Base-by-base conservation (phyloP, 1,140 invertebrate species). In the Musca domestica region DNA sequence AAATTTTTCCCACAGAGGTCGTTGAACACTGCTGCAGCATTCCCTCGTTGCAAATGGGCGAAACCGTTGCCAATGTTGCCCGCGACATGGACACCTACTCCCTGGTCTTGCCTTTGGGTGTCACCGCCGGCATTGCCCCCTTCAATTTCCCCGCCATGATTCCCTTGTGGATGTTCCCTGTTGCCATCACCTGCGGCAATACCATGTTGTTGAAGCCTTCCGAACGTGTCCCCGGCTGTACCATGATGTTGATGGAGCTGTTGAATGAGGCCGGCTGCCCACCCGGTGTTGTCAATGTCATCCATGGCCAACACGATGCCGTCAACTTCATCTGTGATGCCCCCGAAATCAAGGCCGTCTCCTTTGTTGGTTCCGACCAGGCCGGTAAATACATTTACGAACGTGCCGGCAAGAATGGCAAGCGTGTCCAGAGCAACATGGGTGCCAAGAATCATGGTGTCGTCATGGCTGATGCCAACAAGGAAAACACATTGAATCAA, bases 71-170 rank as follows among this genome's bases (percentile, higher is more conserved):
- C 67, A 92, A 94, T 68, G 93, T 99, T 56, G 90, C 95, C 1
- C 95, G 92, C 69, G 96, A 98, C 75, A 95, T 97, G 93, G 95
- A 97, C 75, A 92, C 92, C 3, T 86, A 92, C 69, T 95, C 95
- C 0, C 95, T 95, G 78, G 90, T 94, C 72, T 79, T 95, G 23
- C 96, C 98, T 1, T 46, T 81, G 15, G 80, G 80, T 9, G 80
- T 82, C 6, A 81, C 80, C 69, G 82, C 82, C 74, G 95, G 95
- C 47, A 95, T 98, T 74, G 92, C 93, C 41, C 94, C 94, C 0
- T 96, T 96, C 78, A 96, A 96, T 83, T 99, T 99, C 83, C 98
- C 98, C 0, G 97, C 98, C 46, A 99, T 99, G 98, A 98, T 99
- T 76, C 98, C 98, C 0, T 85, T 99, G 2, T 99, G 98, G 97